Base-by-base conservation (phyloP, 2,113 vertebrate genomes). In the Nycticorax nycticorax region DNA sequence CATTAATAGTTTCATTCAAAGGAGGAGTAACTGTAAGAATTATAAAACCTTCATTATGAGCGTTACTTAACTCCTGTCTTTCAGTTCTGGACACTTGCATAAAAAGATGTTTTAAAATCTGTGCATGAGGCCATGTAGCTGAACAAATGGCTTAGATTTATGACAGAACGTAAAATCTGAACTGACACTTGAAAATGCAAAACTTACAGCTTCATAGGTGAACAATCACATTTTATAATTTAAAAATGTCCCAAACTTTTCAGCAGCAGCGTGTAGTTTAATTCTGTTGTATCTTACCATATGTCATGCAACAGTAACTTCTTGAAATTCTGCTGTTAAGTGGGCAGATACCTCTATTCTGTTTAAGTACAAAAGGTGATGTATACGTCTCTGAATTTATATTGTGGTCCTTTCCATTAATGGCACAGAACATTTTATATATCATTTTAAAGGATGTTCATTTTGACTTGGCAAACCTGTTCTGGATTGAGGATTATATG, bases 1-100 rank as follows among this genome's bases (percentile, higher is more conserved):
- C 82, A 47, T 95, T 95, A 97, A 92, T 95, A 92, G 87, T 85
- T 96, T 85, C 81, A 89, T 84, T 83, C 66, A 69, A 87, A 92
- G 48, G 47, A 94, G 72, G 74, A 95, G 78, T 92, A 95, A 71
- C 89, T 89, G 32, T 57, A 90, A 87, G 89, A 91, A 81, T 96
- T 91, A 67, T 27, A 88, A 96, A 85, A 63, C 55, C 71, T 83
- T 86, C 62, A 53, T 66, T 88, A 81, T 32, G 43, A 79, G 66
- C 82, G 79, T 94, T 84, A 45, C 52, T 52, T 68, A 78, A 73
- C 72, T 91, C 87, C 84, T 89, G 43, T 55, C 66, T 96, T 92
- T 92, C 89, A 74, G 79, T 18, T 9, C 45, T 75, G 82, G 79
- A 71, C 66, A 66, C 66, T 66, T 83, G 63, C 28, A 20, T 89